Conservation (phyloP, 2,113 vertebrate species). For the Nematolebias whitei region DNA sequence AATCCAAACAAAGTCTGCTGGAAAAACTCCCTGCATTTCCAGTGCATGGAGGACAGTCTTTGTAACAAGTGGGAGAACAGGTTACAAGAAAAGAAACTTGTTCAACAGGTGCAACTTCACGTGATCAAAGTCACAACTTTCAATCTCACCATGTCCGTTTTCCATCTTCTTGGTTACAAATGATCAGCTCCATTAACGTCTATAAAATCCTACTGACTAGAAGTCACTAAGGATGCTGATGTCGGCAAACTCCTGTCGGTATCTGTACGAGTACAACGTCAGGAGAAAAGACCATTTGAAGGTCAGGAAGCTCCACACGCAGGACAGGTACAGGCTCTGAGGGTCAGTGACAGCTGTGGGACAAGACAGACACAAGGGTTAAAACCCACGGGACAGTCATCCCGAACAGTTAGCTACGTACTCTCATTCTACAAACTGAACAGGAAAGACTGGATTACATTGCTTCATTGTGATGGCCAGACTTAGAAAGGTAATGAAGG, state of each 20-base stretch:
- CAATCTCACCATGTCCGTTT: conserved; percentile 30
- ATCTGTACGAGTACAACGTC: conserved; percentile 85
- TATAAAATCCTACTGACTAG: conserved; percentile 71
- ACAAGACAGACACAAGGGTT: conserved; percentile 6
- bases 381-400: not conserved
- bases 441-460: conserved; percentile 77
- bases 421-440: not conserved
- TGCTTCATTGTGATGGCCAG: conserved; percentile 88
- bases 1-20: conserved; percentile 17
- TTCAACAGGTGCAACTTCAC: conserved; percentile 47
- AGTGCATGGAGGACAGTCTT: conserved; percentile 24
- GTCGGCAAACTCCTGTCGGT: conserved; percentile 92
- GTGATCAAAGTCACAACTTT: conserved; percentile 52
- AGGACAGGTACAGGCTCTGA: conserved; percentile 88
- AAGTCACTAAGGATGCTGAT: conserved; percentile 98
- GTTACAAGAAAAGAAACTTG: conserved; percentile 43
- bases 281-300: conserved; percentile 92
- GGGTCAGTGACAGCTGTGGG: conserved; percentile 84
- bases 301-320: conserved; percentile 91
- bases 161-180: conserved; percentile 44
- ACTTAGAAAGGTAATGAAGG: conserved; percentile 86
- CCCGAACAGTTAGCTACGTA: not conserved
- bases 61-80: conserved; percentile 39
- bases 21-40: not conserved
- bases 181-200: conserved; percentile 41